A percentile compares a stretch with the other conserved stretches of the same genome.
Evolutionary conservation across 2,113 vertebrate genomes (phyloP).

Genomic region (Chionomys nivalis): DNA sequence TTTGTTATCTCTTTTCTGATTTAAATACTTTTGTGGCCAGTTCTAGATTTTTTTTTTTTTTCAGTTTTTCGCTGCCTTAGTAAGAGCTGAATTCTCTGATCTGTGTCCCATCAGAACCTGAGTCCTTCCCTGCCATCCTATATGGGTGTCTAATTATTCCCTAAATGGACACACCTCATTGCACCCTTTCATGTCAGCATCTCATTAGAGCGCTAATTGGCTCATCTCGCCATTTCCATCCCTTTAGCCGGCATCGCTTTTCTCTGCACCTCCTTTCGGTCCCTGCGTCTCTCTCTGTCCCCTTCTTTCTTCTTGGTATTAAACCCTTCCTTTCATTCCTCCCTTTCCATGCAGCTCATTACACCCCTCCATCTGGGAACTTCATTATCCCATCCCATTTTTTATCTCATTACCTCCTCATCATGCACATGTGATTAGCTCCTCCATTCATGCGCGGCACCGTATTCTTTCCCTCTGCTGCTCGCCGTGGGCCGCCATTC

Average conservation of each 20-base stretch:
- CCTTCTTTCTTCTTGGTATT: conserved; percentile 58
- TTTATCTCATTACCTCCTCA: conserved; percentile 57
- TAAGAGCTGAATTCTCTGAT: neutral
- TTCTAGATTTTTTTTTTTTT: neutral
- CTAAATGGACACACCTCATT: neutral
- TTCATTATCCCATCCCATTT: conserved; percentile 31
- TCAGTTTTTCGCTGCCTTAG: neutral
- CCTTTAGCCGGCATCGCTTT: neutral
- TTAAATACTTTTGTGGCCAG: neutral
- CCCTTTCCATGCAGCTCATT: conserved; percentile 66
- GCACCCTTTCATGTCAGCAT: neutral
- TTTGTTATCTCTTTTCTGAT: conserved; percentile 11
- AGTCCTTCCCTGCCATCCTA: neutral
- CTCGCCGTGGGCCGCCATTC: conserved; percentile 50
- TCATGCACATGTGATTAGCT: neutral
- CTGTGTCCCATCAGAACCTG: neutral
- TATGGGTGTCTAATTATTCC: conserved; percentile 48
- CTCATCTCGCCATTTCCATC: conserved; percentile 49
- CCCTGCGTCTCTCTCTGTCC: conserved; percentile 34
- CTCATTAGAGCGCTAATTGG: conserved; percentile 53
- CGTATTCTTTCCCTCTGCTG: conserved; percentile 33
- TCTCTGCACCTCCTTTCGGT: conserved; percentile 5
- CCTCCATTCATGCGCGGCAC: neutral
- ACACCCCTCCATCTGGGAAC: conserved; percentile 70
- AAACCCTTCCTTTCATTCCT: conserved; percentile 63